A percentile compares a stretch with the other conserved stretches of the same genome.
Conservation (phyloP, 2,113 vertebrate species). For the Pituophis catenifer region DNA sequence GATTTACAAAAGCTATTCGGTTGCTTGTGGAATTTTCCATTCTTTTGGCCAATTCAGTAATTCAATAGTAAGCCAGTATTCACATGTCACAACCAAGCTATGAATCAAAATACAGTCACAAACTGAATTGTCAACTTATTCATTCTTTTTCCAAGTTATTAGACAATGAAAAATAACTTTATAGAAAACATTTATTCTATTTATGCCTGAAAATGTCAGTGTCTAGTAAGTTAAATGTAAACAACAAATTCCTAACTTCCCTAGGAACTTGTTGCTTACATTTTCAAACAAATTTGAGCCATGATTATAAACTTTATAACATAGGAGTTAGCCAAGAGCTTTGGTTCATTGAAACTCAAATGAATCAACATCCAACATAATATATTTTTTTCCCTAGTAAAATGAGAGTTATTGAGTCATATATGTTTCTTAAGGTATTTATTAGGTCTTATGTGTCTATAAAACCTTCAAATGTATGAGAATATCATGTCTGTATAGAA, state of each 20-base stretch:
- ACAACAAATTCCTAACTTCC: neutral
- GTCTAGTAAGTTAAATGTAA: neutral
- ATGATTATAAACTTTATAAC: conserved; percentile 25
- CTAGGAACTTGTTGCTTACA: conserved; percentile 31
- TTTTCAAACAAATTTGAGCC: conserved; percentile 39
- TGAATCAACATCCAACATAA: conserved; percentile 46
- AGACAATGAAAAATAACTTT: neutral
- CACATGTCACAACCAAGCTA: neutral
- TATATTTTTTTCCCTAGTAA: conserved; percentile 60
- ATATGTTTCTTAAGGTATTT: conserved; percentile 55
- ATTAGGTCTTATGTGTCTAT: conserved; percentile 69
- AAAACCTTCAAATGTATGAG: conserved; percentile 67
- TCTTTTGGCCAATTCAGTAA: neutral
- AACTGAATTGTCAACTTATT: neutral
- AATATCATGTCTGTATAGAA: conserved; percentile 63
- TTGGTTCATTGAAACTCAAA: conserved; percentile 33
- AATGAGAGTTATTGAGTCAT: conserved; percentile 50
- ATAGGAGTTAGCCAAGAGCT: conserved; percentile 28
- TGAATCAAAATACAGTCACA: neutral
- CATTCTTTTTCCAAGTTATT: neutral
- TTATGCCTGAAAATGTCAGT: neutral
- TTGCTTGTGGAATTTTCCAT: neutral
- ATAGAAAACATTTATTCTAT: neutral
- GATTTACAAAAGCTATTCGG: neutral
- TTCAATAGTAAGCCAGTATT: neutral